These are phyloP conservation scores for Melanogrammus aeglefinus DNA, from an alignment of 2,797 vertebrate species.

Conservation along the genomic window DNA sequence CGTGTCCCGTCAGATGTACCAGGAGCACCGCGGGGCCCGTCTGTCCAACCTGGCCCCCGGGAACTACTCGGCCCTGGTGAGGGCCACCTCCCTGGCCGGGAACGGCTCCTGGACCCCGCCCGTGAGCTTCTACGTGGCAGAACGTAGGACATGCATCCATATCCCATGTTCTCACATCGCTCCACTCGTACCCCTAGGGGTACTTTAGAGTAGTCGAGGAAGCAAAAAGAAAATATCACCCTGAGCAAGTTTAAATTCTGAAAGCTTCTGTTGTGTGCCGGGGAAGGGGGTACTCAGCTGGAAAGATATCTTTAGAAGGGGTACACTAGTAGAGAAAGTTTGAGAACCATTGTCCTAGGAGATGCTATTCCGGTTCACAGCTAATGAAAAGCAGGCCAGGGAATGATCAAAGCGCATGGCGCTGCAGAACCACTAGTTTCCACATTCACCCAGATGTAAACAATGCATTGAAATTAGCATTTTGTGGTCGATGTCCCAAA, in stretches of 20 bases:
- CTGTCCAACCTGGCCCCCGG: constrained; percentile 87
- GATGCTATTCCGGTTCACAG: neutral
- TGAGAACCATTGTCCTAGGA: neutral
- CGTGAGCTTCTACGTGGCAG: constrained; percentile 85
- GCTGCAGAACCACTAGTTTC: neutral
- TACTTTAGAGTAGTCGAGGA: too few relatives aligned
- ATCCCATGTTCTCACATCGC: neutral
- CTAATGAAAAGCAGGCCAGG: neutral
- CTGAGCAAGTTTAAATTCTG: too few relatives aligned
- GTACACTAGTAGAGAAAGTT: too few relatives aligned
- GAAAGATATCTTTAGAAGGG: too few relatives aligned
- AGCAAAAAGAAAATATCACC: neutral
- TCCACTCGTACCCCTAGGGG: too few relatives aligned
- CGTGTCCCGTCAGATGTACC: constrained; percentile 87
- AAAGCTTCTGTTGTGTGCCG: too few relatives aligned
- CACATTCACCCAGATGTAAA: neutral
- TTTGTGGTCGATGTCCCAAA: neutral
- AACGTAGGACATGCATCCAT: constrained; percentile 73
- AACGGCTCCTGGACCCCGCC: constrained; percentile 94
- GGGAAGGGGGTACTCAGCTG: too few relatives aligned
- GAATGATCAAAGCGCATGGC: neutral
- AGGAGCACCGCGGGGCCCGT: constrained; percentile 77
- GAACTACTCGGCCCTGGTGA: constrained; percentile 90
- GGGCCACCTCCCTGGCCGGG: constrained; percentile 91
- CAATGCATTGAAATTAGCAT: neutral